A percentile compares a stretch with the other conserved stretches of the same genome.
Evolutionary conservation across 2,113 vertebrate genomes (phyloP).

Genomic region (Malurus melanocephalus): DNA sequence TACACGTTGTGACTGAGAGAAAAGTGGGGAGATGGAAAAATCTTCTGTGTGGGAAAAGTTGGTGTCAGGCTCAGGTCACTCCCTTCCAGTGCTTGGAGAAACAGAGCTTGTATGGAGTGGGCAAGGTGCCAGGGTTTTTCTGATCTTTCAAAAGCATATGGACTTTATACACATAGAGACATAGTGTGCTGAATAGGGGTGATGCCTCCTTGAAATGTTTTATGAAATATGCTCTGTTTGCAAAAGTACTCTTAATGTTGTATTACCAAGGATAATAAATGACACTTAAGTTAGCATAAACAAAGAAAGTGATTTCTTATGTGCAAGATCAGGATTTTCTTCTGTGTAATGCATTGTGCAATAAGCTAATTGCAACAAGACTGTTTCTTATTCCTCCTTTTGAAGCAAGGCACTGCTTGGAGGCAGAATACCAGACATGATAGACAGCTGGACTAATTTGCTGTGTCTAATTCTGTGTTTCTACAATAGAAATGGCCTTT

Average conservation of each 20-base stretch:
- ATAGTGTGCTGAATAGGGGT: not conserved
- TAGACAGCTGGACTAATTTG: slow-evolving; percentile 18
- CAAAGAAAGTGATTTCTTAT: not conserved
- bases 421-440: slow-evolving; percentile 46
- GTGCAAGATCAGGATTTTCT: slow-evolving; percentile 8
- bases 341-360: not conserved
- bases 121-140: not conserved
- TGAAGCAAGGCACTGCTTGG: slow-evolving; percentile 7
- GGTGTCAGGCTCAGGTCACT: not conserved
- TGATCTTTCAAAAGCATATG: not conserved
- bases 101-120: not conserved
- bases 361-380: slow-evolving; percentile 21
- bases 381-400: not conserved
- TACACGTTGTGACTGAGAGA: too few species aligned
- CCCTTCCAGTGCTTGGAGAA: not conserved
- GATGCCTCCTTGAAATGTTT: not conserved
- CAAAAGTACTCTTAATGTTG: not conserved
- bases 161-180: not conserved
- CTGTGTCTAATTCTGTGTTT: slow-evolving; percentile 23
- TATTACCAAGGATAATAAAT: not conserved
- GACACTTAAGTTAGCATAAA: not conserved
- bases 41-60: not conserved
- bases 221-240: not conserved
- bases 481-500: not conserved
- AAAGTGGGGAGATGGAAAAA: not conserved